These are phyloP conservation scores for Spatula clypeata DNA, from an alignment of 2,797 vertebrate species.

Conservation along the genomic window DNA sequence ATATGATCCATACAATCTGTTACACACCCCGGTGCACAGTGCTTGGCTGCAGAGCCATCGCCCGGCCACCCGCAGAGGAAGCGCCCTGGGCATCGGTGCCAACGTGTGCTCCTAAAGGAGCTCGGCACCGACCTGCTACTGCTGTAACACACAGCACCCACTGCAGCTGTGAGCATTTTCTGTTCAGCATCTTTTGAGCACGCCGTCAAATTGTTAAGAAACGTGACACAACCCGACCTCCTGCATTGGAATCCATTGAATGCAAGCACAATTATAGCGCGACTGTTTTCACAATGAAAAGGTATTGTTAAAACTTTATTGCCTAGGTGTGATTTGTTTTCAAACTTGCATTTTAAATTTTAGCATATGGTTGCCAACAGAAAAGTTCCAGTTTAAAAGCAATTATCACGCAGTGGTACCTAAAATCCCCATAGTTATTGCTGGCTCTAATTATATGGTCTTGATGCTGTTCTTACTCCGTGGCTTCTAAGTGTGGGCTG, in stretches of 20 bases:
- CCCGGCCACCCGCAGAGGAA: neutral
- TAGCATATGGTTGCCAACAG: neutral
- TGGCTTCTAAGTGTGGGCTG: neutral
- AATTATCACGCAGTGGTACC: neutral
- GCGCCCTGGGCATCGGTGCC: neutral
- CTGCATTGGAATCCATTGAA: neutral
- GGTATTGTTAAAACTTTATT: neutral
- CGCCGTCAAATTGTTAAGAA: neutral
- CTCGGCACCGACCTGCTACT: neutral
- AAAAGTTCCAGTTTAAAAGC: neutral
- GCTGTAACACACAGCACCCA: neutral
- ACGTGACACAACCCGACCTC: fast-evolving
- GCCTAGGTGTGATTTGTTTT: neutral
- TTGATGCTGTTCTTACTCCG: neutral
- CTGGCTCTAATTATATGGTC: neutral
- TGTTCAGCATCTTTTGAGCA: fast-evolving
- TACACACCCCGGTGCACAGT: no score
- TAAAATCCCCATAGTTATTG: neutral
- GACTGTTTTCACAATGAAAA: neutral
- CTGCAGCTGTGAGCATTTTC: neutral
- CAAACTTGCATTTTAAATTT: neutral
- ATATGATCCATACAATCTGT: no score
- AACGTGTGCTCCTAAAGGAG: neutral
- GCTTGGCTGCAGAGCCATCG: no score
- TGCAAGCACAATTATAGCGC: neutral